Percentiles rank a stretch among this genome's conserved stretches.
phyloP scores from a whole-genome alignment of 1,140 invertebrate species.

The Anagrus nilaparvatae region DNA sequence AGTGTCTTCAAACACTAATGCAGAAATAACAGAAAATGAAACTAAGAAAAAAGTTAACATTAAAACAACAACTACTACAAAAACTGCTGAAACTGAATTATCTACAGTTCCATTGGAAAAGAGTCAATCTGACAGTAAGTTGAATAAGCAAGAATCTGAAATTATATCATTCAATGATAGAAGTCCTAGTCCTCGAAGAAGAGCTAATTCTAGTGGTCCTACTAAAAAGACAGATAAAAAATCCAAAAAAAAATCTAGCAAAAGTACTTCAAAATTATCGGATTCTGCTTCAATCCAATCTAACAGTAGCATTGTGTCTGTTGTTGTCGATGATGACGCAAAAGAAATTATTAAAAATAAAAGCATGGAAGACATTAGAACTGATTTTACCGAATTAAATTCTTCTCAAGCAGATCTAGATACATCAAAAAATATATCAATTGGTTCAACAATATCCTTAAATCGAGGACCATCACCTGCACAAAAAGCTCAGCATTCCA shows the following conservation, averaged over 20 bases:
- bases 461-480: conserved; percentile 29
- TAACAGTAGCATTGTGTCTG: conserved; percentile 28
- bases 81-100: conserved; percentile 23
- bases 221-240: conserved; percentile 36
- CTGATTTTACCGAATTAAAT: conserved; percentile 18
- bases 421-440: conserved; percentile 12
- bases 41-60: conserved; percentile 16
- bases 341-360: conserved; percentile 26
- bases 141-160: conserved; percentile 39
- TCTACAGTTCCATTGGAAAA: conserved; percentile 45
- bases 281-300: conserved; percentile 25
- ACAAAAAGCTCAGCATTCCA: conserved; percentile 36
- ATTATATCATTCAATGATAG: conserved; percentile 24
- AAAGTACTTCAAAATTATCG: conserved; percentile 34
- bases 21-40: conserved; percentile 22
- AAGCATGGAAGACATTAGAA: conserved; percentile 34
- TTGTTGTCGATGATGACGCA: conserved; percentile 28
- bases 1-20: conserved; percentile 26
- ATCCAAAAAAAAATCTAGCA: conserved; percentile 35
- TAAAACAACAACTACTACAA: conserved; percentile 2
- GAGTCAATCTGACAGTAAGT: conserved; percentile 54
- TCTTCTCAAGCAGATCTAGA: conserved; percentile 11
- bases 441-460: conserved; percentile 24
- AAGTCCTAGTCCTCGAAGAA: conserved; percentile 30
- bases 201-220: conserved; percentile 36